These are phyloP conservation scores for Gobionotothen gibberifrons DNA, from an alignment of 2,797 vertebrate genomes.

Conservation along the genomic window DNA sequence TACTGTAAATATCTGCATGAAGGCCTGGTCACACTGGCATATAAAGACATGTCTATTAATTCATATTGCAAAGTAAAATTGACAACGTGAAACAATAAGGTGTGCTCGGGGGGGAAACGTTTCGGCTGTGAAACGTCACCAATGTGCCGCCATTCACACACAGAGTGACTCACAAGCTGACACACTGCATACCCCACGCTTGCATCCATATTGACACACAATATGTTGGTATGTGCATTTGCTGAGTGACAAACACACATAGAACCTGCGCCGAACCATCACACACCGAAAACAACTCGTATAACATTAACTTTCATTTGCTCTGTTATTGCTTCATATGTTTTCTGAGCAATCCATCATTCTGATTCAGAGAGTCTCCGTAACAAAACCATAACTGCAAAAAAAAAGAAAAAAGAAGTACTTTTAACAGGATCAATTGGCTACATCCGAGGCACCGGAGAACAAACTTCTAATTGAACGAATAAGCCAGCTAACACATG, in stretches of 20 bases:
- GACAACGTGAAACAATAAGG: neutral
- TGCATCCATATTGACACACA: conserved; percentile 10
- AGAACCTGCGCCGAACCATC: conserved; percentile 17
- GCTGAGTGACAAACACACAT: conserved; percentile 79
- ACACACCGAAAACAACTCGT: neutral
- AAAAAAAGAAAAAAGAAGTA: neutral
- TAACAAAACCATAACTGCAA: neutral
- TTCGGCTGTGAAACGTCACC: conserved; percentile 13
- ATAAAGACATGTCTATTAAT: neutral
- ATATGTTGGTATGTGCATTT: conserved; percentile 56
- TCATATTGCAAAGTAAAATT: neutral
- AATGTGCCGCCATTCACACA: conserved; percentile 17
- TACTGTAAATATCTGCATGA: neutral
- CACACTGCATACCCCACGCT: neutral
- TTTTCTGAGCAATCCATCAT: conserved; percentile 12
- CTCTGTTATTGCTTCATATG: conserved; percentile 51
- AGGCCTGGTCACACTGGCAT: neutral
- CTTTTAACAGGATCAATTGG: conserved; percentile 9
- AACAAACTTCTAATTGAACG: conserved; percentile 21
- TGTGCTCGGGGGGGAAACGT: neutral
- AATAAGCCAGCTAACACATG: conserved; percentile 22
- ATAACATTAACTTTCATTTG: conserved; percentile 1
- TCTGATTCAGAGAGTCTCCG: neutral
- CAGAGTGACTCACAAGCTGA: conserved; percentile 40
- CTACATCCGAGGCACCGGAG: conserved; percentile 40